These are phyloP conservation scores for Drosophila neonasuta DNA, from an alignment of 2,888 invertebrate species.

Conservation along the genomic window DNA sequence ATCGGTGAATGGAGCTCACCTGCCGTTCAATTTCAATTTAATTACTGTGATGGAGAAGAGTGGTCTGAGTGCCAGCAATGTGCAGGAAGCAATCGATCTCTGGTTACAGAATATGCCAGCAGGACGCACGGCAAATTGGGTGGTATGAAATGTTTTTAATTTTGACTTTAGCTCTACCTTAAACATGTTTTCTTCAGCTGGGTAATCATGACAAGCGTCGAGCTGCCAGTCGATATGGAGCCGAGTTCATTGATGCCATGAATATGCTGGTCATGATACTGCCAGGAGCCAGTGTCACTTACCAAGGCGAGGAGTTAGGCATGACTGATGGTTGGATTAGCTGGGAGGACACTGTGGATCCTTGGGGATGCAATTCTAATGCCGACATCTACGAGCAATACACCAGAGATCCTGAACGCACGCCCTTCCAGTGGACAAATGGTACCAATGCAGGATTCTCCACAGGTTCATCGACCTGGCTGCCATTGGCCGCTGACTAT, in stretches of 20 bases:
- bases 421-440: slow-evolving; percentile 86
- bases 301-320: slow-evolving; percentile 83
- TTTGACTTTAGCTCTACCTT: not conserved
- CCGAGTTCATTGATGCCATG: slow-evolving; percentile 88
- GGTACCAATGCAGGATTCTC: slow-evolving; percentile 81
- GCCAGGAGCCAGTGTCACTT: slow-evolving; percentile 85
- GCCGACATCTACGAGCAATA: slow-evolving; percentile 84
- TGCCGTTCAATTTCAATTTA: slow-evolving; percentile 87
- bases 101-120: slow-evolving; percentile 85
- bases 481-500: slow-evolving; percentile 83
- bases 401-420: slow-evolving; percentile 85
- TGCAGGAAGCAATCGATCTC: slow-evolving; percentile 82
- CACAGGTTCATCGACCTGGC: slow-evolving; percentile 76
- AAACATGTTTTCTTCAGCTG: slow-evolving; percentile 82
- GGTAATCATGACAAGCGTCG: slow-evolving; percentile 88
- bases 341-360: slow-evolving; percentile 84
- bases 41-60: slow-evolving; percentile 82
- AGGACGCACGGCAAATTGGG: slow-evolving; percentile 85
- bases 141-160: slow-evolving; percentile 83
- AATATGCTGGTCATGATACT: slow-evolving; percentile 88
- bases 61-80: slow-evolving; percentile 72
- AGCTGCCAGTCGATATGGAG: slow-evolving; percentile 86
- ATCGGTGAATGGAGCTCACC: slow-evolving; percentile 83
- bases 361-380: slow-evolving; percentile 83
- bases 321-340: slow-evolving; percentile 83